phyloP scores from a whole-genome alignment of 2,113 vertebrate genomes.

The Megaceryle torquata region DNA sequence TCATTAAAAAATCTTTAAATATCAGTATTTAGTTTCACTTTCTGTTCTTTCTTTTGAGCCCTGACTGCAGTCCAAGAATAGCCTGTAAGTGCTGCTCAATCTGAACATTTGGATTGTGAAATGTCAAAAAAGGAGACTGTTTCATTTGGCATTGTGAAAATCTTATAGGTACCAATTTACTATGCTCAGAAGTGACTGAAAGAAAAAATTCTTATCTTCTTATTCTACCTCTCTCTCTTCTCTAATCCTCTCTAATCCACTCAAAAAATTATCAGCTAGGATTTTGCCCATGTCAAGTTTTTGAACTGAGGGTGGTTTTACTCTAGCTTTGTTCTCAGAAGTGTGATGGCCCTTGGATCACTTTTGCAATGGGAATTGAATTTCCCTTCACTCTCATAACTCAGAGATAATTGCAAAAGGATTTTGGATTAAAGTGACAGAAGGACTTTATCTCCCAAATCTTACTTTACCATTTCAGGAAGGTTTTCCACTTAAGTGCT shows the following conservation, averaged over 20 bases:
- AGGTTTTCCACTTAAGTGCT: not conserved
- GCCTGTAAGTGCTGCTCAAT: not conserved
- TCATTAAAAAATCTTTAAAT: not conserved
- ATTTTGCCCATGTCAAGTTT: slow-evolving; percentile 32
- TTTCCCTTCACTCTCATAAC: slow-evolving; percentile 1
- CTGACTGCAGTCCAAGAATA: not conserved
- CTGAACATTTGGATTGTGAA: not conserved
- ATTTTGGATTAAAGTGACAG: slow-evolving; percentile 14
- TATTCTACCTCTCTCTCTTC: slow-evolving; percentile 38
- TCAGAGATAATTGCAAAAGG: slow-evolving; percentile 3
- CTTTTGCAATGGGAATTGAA: slow-evolving; percentile 22
- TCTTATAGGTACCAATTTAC: slow-evolving; percentile 32
- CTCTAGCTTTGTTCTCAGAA: slow-evolving; percentile 50
- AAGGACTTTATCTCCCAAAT: slow-evolving; percentile 4
- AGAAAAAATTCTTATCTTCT: slow-evolving; percentile 33
- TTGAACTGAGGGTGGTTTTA: slow-evolving; percentile 45
- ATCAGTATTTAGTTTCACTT: not conserved
- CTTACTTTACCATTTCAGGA: not conserved
- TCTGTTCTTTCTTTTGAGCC: not conserved
- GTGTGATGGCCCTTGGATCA: not conserved
- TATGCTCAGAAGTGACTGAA: slow-evolving; percentile 8
- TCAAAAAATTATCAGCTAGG: slow-evolving; percentile 53
- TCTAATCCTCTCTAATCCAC: slow-evolving; percentile 55
- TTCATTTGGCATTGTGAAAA: slow-evolving; percentile 22
- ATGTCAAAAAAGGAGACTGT: not conserved